These are phyloP conservation scores for Antechinus stuartii DNA, from an alignment of 2,113 vertebrate species.

Conservation along the genomic window DNA sequence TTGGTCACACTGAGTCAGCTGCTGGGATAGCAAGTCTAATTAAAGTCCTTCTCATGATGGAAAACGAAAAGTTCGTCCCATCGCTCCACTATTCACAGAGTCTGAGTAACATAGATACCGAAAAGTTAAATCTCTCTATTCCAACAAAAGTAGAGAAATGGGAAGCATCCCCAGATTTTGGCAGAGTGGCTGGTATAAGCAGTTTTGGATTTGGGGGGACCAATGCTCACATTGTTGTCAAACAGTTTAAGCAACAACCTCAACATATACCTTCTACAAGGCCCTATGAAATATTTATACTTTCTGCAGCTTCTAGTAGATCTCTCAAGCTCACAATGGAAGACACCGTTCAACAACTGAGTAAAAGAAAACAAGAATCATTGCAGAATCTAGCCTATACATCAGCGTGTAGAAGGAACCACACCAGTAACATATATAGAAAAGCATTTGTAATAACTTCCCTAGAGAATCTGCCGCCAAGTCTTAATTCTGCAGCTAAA, in stretches of 20 bases:
- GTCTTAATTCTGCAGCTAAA: constrained; percentile 76
- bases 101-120: constrained; percentile 84
- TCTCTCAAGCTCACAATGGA: constrained; percentile 83
- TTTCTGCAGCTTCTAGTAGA: constrained; percentile 88
- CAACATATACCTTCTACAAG: constrained; percentile 83
- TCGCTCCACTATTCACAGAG: constrained; percentile 88
- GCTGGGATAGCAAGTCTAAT: constrained; percentile 92
- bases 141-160: constrained; percentile 85
- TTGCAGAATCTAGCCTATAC: constrained; percentile 88
- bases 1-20: constrained; percentile 91
- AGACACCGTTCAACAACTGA: constrained; percentile 83
- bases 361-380: constrained; percentile 67
- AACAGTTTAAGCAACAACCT: constrained; percentile 79
- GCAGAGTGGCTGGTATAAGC: constrained; percentile 89
- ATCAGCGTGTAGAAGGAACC: constrained; percentile 91
- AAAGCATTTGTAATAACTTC: constrained; percentile 86
- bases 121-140: constrained; percentile 85
- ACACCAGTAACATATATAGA: constrained; percentile 86
- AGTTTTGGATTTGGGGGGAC: constrained; percentile 94
- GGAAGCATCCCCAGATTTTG: constrained; percentile 78
- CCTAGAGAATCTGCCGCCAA: constrained; percentile 83
- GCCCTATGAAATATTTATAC: constrained; percentile 86
- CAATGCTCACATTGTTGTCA: constrained; percentile 90
- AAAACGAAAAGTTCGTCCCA: constrained; percentile 88
- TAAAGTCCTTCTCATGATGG: constrained; percentile 94